Conservation (phyloP, 2,888 invertebrate genomes). For the Spodoptera picta region DNA sequence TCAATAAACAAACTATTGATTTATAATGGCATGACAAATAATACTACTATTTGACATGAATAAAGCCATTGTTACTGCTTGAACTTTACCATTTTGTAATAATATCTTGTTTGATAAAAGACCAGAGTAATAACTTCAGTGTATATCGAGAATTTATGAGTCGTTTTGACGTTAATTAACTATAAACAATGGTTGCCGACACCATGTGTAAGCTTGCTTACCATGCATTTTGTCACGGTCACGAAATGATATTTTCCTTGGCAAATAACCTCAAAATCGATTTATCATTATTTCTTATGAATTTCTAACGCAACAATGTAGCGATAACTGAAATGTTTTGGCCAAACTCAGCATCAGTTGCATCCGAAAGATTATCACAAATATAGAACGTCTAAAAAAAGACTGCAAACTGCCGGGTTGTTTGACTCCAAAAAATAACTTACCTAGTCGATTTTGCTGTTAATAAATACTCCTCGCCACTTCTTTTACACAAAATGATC, state of each 20-base stretch:
- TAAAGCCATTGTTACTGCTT: too few species aligned
- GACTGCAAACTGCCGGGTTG: constrained; percentile 39
- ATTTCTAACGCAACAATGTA: constrained; percentile 16
- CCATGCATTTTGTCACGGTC: constrained; percentile 10
- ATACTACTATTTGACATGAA: too few species aligned
- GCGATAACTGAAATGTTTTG: constrained; percentile 1
- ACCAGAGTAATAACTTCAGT: too few species aligned
- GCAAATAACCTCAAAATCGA: constrained; percentile 39
- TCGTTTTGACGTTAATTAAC: neutral
- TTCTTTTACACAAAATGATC: constrained; percentile 11
- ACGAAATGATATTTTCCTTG: constrained; percentile 1
- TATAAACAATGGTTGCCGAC: constrained; percentile 8
- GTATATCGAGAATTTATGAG: constrained; percentile 2
- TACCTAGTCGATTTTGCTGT: constrained; percentile 23
- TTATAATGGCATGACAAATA: too few species aligned
- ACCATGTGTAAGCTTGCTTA: constrained; percentile 14
- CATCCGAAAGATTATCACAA: constrained; percentile 27
- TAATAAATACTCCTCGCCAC: constrained; percentile 1
- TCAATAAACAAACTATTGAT: too few species aligned
- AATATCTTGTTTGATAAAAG: too few species aligned
- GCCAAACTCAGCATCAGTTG: constrained; percentile 14
- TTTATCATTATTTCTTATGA: neutral
- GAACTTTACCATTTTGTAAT: too few species aligned
- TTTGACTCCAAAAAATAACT: constrained; percentile 17
- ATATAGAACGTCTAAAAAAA: constrained; percentile 49